Base-by-base conservation (phyloP, 2,113 vertebrate species). In the Vulpes lagopus region DNA sequence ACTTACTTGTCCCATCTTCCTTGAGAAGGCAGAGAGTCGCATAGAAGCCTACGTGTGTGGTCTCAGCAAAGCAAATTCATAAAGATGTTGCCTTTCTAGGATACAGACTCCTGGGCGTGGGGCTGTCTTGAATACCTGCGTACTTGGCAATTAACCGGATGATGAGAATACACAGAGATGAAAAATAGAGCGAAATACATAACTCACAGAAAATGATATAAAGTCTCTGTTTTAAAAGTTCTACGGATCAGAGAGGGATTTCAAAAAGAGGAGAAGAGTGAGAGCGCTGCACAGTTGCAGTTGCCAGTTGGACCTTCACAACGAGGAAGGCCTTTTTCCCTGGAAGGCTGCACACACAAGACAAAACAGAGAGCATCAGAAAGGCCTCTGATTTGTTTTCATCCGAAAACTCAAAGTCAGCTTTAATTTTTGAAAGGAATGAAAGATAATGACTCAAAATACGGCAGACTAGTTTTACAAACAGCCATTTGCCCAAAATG, bases 371-470 rank as follows among this genome's bases (percentile, higher is more conserved):
- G 11, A 74, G 73, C 43, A 89, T 27, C 87, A 35, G n/a, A 91
- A 62, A 69, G 67, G 76, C 64, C 76, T 71, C 69, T 55, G 38
- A 82, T 80, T 83, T 78, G 90, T 86, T 88, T 90, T 93, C 74
- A 91, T 62, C 59, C 23, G 81, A 96, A 97, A 94, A 94, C 53
- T 71, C 62, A 25, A 73, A 55, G 53, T 55, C 86, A 81, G 84
- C 91, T 94, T 93, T 93, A 79, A 84, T 89, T 95, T 96, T 84
- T 91, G 12, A 93, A 96, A 96, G 95, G 71, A 80, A 84, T 51
- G 59, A 32, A 79, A 88, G 69, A 78, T 38, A 59, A 95, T 95
- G 93, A 94, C 59, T 91, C 73, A 83, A 89, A 96, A 78, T 55
- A 92, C 35, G 81, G 90, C 89, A 94, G 62, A 17, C 57, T 80